Conservation (phyloP, 1,140 invertebrate species). For the Zaprionus davidi region DNA sequence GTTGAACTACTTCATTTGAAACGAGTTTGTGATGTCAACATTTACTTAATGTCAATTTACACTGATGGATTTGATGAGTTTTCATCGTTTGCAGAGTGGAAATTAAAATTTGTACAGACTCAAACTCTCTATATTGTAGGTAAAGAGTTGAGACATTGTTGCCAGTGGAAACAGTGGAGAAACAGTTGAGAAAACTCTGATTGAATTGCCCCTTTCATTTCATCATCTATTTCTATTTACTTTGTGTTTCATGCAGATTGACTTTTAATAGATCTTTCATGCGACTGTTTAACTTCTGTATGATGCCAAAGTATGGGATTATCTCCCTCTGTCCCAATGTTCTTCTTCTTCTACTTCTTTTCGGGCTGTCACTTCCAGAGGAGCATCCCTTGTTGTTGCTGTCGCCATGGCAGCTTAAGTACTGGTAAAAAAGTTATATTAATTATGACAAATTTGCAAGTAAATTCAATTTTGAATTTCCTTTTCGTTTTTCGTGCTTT, state of each 20-base stretch:
- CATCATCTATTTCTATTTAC: neutral
- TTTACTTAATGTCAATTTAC: too few relatives aligned
- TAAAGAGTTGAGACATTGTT: too few relatives aligned
- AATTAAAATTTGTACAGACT: too few relatives aligned
- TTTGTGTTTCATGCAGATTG: neutral
- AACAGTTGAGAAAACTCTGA: neutral
- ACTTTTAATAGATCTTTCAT: conserved; percentile 6
- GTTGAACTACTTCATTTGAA: too few relatives aligned
- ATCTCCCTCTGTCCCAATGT: neutral
- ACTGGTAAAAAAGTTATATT: conserved; percentile 11
- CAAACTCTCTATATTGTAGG: too few relatives aligned
- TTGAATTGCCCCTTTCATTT: neutral
- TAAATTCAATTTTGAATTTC: conserved; percentile 34
- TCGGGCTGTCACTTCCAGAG: neutral
- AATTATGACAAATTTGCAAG: conserved; percentile 44
- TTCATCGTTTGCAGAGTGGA: too few relatives aligned
- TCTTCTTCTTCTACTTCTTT: too few relatives aligned
- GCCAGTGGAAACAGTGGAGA: too few relatives aligned
- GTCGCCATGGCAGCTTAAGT: conserved; percentile 5
- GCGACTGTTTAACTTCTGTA: conserved; percentile 1
- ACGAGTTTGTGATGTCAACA: too few relatives aligned
- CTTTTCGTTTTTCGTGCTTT: conserved; percentile 1
- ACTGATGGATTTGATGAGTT: too few relatives aligned
- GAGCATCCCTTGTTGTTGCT: neutral
- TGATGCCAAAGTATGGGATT: neutral